Base-by-base conservation (phyloP, 2,888 invertebrate genomes). In the Thelaira solivaga region DNA sequence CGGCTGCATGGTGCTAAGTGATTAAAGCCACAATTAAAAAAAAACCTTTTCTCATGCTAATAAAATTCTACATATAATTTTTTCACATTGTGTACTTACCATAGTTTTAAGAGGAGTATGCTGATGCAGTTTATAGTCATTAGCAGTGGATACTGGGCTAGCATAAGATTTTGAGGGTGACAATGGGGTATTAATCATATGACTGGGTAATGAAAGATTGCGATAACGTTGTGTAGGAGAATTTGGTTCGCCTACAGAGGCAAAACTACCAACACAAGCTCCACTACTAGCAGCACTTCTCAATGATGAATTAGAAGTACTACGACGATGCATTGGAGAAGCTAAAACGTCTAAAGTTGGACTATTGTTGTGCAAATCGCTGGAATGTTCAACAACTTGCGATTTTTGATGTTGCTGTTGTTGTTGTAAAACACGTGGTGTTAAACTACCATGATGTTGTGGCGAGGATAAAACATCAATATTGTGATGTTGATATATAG, bases 151-250 rank as follows among this genome's bases (percentile, higher is more conserved):
- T 18, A 45, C 47, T 4, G 78, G 71, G 41, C 79, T 79, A 11
- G 72, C 49, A 20, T 80, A 51, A 2, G 82, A 82, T 71, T 82
- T 83, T 34, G 82, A 76, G 4, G 83, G 81, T 24, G 80, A 82
- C 45, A 81, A 61, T 1, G 85, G 83, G 24, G 81, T 68, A 51
- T 83, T 81, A 73, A 81, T 82, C 16, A 86, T 76, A 55, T 87
- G 87, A 71, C 83, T 87, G 68, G 89, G 87, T 79, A 88, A 81
- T n/a, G 89, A 88, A 11, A 87, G 76, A 80, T 89, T 89, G 24
- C 88, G 83, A 83, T 84, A 89, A n/a, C 89, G 85, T 71, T 88
- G 88, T 29, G 85, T 85, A 18, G 88, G 83, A 13, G 83, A 83
- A 29, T 81, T 81, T 5, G 82, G 51, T 61, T 74, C 78, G 18